Conservation (phyloP, 2,888 invertebrate genomes). For the Cremastinae sp. region DNA sequence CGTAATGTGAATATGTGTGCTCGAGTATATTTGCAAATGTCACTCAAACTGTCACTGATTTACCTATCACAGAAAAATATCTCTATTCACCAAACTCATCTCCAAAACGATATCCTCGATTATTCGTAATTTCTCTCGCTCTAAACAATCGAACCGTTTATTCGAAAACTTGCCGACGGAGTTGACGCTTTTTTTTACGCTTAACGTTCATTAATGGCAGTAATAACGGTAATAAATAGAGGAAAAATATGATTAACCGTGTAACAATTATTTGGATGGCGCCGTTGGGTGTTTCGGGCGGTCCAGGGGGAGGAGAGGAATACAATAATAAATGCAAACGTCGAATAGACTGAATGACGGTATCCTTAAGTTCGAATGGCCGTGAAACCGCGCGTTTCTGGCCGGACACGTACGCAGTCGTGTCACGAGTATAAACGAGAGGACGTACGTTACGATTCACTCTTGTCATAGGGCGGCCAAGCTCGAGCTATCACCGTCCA, state of each 20-base stretch:
- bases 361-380: slow-evolving; percentile 49
- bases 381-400: slow-evolving; percentile 51
- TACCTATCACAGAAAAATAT: slow-evolving; percentile 76
- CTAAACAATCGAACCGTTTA: slow-evolving; percentile 18
- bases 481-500: slow-evolving; percentile 79
- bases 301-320: slow-evolving; percentile 30
- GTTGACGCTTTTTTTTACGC: slow-evolving; percentile 45
- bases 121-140: too few species aligned
- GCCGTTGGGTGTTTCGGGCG: background rate
- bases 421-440: slow-evolving; percentile 59
- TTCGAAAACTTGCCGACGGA: slow-evolving; percentile 57
- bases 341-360: slow-evolving; percentile 49
- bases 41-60: slow-evolving; percentile 63
- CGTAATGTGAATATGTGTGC: slow-evolving; percentile 2
- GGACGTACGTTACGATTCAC: slow-evolving; percentile 72
- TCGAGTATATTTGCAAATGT: slow-evolving; percentile 36
- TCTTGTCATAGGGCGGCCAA: slow-evolving; percentile 80
- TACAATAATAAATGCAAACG: slow-evolving; percentile 57
- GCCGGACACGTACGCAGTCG: slow-evolving; percentile 45
- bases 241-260: slow-evolving; percentile 70
- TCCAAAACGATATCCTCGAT: background rate
- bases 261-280: slow-evolving; percentile 67
- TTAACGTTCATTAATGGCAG: slow-evolving; percentile 72
- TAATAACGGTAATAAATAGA: slow-evolving; percentile 72
- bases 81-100: slow-evolving; percentile 43